phyloP scores from a whole-genome alignment of 2,113 vertebrate genomes.

The Ia io region DNA sequence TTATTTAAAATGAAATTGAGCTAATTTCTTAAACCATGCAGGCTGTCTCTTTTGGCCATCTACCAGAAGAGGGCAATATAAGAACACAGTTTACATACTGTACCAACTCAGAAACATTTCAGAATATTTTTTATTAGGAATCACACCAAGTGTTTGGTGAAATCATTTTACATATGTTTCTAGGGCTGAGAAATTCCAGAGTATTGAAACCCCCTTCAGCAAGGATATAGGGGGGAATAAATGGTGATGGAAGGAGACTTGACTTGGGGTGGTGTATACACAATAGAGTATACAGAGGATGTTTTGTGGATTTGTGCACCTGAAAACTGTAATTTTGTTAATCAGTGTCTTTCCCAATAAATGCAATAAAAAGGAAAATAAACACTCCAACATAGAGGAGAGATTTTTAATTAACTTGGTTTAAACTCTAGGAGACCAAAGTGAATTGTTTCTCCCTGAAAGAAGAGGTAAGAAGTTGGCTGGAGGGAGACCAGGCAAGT shows the following conservation, averaged over 20 bases:
- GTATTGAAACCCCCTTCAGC: slow-evolving; percentile 43
- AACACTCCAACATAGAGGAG: not conserved
- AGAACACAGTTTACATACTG: slow-evolving; percentile 51
- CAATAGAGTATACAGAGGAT: not conserved
- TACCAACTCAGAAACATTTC: slow-evolving; percentile 48
- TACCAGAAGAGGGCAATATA: slow-evolving; percentile 78
- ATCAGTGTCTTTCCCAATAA: not conserved
- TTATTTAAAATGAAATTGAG: slow-evolving; percentile 39
- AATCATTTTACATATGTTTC: slow-evolving; percentile 80
- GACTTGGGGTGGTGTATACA: not conserved
- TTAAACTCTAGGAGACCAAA: slow-evolving; percentile 65
- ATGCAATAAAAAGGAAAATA: not conserved
- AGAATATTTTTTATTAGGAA: slow-evolving; percentile 78
- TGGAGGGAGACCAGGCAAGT: not conserved
- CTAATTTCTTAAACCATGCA: not conserved
- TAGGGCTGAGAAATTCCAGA: slow-evolving; percentile 68
- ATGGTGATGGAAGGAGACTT: not conserved
- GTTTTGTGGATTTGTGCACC: not conserved
- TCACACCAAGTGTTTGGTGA: slow-evolving; percentile 75
- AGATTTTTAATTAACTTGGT: slow-evolving; percentile 60
- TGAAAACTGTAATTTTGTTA: not conserved
- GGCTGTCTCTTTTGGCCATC: not conserved
- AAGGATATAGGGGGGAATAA: not conserved
- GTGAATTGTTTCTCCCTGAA: slow-evolving; percentile 45
- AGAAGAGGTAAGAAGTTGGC: not conserved